phyloP scores from a whole-genome alignment of 2,888 invertebrate genomes.

The Thera obeliscata region DNA sequence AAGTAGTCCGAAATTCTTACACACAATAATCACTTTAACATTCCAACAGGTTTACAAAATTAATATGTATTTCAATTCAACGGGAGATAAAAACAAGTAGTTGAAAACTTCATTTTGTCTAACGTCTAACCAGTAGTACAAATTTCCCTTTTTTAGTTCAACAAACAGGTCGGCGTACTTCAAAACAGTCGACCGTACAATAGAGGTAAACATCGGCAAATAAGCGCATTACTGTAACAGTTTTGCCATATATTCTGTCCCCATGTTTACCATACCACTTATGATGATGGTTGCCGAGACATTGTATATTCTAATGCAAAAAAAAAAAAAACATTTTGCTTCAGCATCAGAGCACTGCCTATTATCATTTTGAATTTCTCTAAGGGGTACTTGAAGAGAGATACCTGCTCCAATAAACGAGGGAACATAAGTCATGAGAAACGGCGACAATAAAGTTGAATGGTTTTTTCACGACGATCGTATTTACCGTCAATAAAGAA shows the following conservation, averaged over 20 bases:
- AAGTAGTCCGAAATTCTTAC: slow-evolving; percentile 27
- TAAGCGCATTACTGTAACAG: slow-evolving; percentile 35
- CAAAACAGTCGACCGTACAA: slow-evolving; percentile 26
- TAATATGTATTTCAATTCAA: slow-evolving; percentile 1
- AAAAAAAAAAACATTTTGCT: too few relatives aligned
- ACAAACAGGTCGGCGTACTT: slow-evolving; percentile 22
- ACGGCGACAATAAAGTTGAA: slow-evolving; percentile 15
- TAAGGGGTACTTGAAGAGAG: neutral
- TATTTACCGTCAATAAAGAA: slow-evolving; percentile 14
- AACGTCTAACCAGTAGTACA: neutral
- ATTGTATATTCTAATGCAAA: too few relatives aligned
- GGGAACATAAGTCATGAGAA: neutral
- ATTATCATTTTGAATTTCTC: neutral
- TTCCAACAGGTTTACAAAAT: neutral
- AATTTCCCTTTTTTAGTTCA: slow-evolving; percentile 7
- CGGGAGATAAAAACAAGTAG: too few relatives aligned
- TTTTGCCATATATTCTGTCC: slow-evolving; percentile 21
- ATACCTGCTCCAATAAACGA: neutral
- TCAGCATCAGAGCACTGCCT: too few relatives aligned
- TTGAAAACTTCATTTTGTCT: neutral
- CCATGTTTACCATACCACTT: neutral
- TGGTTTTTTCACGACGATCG: slow-evolving; percentile 13
- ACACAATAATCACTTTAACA: slow-evolving; percentile 8
- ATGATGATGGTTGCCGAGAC: neutral
- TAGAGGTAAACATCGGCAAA: slow-evolving; percentile 29